phyloP scores from a whole-genome alignment of 2,888 invertebrate genomes.

The Nudaria mundana region DNA sequence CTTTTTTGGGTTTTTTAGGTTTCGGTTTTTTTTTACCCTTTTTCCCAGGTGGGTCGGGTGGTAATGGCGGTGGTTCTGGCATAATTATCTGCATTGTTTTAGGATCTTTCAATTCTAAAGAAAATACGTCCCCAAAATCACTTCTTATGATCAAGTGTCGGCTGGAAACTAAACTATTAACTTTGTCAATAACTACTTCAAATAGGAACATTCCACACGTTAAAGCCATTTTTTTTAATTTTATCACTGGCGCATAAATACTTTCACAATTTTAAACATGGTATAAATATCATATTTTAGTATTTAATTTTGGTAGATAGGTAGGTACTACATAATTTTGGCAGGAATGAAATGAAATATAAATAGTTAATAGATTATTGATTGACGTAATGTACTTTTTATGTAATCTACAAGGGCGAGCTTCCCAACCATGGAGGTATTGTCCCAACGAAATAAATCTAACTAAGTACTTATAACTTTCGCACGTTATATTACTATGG shows the following conservation, averaged over 20 bases:
- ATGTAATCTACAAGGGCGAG: too few relatives aligned
- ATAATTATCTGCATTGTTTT: slow-evolving; percentile 70
- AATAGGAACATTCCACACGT: slow-evolving; percentile 68
- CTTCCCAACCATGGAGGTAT: too few relatives aligned
- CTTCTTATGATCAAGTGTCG: slow-evolving; percentile 58
- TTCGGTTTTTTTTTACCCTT: slow-evolving; percentile 50
- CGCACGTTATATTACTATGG: too few relatives aligned
- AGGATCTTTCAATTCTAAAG: slow-evolving; percentile 69
- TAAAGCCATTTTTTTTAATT: slow-evolving; percentile 51
- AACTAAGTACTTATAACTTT: too few relatives aligned
- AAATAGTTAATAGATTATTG: neutral
- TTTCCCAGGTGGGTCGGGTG: slow-evolving; percentile 61
- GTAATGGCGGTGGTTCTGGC: slow-evolving; percentile 67
- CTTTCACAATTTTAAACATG: neutral
- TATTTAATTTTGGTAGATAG: too few relatives aligned
- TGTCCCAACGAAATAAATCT: too few relatives aligned
- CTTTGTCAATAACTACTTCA: slow-evolving; percentile 66
- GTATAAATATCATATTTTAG: neutral
- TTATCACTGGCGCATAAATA: slow-evolving; percentile 12
- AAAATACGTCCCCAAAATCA: slow-evolving; percentile 71
- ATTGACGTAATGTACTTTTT: too few relatives aligned
- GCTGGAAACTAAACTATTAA: slow-evolving; percentile 57
- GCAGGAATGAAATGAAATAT: neutral
- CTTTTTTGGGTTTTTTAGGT: slow-evolving; percentile 44
- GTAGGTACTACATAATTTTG: too few relatives aligned